A percentile compares a stretch with the other conserved stretches of the same genome.
Conservation (phyloP, 2,797 vertebrate genomes). For the Botia kubotai region DNA sequence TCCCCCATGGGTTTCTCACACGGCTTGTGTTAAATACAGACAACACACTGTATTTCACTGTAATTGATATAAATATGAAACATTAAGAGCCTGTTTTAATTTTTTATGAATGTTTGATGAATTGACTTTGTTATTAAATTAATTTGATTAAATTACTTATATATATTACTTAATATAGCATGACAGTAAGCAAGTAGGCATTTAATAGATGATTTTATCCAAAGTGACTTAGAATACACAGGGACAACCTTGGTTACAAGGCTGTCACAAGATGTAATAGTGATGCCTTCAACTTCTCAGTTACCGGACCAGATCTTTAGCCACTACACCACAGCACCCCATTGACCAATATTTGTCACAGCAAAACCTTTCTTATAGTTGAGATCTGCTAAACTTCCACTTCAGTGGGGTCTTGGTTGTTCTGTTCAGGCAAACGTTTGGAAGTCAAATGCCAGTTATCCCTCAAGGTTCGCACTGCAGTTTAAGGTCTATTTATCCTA, state of each 20-base stretch:
- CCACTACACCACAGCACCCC: background rate
- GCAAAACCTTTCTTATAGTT: background rate
- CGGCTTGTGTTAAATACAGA: background rate
- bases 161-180: too few relatives aligned
- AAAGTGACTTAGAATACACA: background rate
- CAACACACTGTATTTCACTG: background rate
- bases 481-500: conserved; percentile 54
- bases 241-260: too few relatives aligned
- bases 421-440: background rate
- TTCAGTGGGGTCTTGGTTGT: background rate
- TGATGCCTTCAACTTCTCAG: background rate
- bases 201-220: background rate
- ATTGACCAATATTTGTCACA: background rate
- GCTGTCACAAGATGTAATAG: too few relatives aligned
- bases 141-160: background rate
- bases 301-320: background rate
- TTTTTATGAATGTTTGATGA: too few relatives aligned
- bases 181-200: too few relatives aligned
- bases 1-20: conserved; percentile 16
- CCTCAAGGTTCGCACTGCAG: conserved; percentile 9
- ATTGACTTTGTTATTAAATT: too few relatives aligned
- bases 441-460: conserved; percentile 35
- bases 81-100: too few relatives aligned
- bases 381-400: background rate
- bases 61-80: too few relatives aligned